Conservation (phyloP, 2,888 invertebrate genomes). For the Limnephilus rhombicus region DNA sequence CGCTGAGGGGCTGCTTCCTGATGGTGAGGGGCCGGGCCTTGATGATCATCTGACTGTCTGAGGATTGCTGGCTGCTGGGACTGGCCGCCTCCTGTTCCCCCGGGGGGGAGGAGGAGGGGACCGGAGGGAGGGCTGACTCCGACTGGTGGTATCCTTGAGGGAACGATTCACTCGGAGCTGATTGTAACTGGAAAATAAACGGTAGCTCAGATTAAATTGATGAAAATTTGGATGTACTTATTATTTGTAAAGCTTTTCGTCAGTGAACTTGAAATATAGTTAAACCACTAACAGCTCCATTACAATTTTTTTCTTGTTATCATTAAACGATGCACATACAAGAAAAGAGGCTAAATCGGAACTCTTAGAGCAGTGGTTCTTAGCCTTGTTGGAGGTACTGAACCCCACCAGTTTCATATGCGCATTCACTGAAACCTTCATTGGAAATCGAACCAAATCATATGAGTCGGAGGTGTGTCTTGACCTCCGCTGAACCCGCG, state of each 20-base stretch:
- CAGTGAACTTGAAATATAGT: neutral
- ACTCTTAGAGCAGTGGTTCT: neutral
- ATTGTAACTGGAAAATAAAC: conserved; percentile 68
- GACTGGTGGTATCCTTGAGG: conserved; percentile 60
- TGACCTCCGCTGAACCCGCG: no score
- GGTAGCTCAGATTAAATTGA: conserved; percentile 23
- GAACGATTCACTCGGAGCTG: conserved; percentile 76
- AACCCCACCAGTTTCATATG: no score
- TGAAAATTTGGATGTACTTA: neutral
- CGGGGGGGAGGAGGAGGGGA: conserved; percentile 54
- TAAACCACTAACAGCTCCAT: neutral
- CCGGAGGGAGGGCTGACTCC: conserved; percentile 66
- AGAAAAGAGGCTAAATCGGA: neutral
- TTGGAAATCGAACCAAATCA: no score
- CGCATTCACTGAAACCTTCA: no score
- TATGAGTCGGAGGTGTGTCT: no score
- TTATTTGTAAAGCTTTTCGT: neutral
- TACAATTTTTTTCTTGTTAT: neutral
- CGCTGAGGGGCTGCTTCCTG: conserved; percentile 88
- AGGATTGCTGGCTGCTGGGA: conserved; percentile 68
- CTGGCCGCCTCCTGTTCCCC: conserved; percentile 60
- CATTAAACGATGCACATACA: neutral
- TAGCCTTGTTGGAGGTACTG: no score
- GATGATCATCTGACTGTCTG: conserved; percentile 74
- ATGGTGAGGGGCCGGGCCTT: conserved; percentile 91